Conservation (phyloP, 2,797 vertebrate genomes). For the Buphagus erythrorhynchus region DNA sequence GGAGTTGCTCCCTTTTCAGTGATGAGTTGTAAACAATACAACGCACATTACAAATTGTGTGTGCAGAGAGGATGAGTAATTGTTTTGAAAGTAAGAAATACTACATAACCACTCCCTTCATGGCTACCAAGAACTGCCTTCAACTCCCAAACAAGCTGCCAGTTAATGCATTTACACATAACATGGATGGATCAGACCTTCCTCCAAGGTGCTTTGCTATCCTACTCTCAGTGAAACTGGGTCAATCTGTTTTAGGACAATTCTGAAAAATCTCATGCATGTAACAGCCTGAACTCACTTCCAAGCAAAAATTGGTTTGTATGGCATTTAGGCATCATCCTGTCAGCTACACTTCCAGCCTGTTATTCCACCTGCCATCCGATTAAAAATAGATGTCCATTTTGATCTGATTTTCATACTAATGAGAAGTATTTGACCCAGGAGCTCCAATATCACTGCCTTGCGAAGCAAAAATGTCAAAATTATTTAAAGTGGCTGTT, state of each 20-base stretch:
- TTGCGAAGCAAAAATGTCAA: neutral
- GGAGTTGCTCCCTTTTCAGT: neutral
- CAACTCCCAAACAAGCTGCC: neutral
- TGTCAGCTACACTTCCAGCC: neutral
- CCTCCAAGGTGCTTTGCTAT: neutral
- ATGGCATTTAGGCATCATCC: neutral
- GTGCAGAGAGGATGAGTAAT: neutral
- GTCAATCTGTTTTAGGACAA: neutral
- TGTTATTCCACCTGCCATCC: neutral
- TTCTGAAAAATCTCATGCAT: neutral
- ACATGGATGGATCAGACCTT: neutral
- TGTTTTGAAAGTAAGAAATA: conserved; percentile 4
- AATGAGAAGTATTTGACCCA: neutral
- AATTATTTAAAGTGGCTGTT: neutral
- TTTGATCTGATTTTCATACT: neutral
- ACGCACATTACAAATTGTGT: neutral
- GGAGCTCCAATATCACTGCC: neutral
- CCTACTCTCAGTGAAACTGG: neutral
- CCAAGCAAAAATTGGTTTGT: neutral
- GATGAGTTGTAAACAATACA: neutral
- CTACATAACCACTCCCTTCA: neutral
- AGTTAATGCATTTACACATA: neutral
- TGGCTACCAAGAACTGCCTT: neutral
- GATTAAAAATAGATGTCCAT: neutral
- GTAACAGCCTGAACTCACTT: neutral